Conservation (phyloP, 35 echinoderm and acorn worm species). For the Eucidaris tribuloides region DNA sequence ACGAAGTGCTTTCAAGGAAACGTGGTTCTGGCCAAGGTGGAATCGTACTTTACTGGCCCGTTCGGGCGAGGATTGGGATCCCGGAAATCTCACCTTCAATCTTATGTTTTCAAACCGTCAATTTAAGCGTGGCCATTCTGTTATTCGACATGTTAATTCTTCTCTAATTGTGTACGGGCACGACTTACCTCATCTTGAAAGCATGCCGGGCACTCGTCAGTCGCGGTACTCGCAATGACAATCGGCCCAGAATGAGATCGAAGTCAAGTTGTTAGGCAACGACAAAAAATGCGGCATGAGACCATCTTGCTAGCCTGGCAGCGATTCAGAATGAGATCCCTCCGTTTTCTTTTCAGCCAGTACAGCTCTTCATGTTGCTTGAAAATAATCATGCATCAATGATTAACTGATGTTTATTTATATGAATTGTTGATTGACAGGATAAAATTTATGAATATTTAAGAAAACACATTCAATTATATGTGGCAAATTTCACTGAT, state of each 20-base stretch:
- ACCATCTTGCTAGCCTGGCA: neutral
- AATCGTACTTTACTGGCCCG: conserved; percentile 64
- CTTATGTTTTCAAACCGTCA: conserved; percentile 67
- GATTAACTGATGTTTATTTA: too few species aligned
- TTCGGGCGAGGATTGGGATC: conserved; percentile 64
- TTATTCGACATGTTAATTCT: conserved; percentile 72
- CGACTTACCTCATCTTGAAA: conserved; percentile 29
- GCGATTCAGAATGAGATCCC: neutral
- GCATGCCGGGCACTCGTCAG: conserved; percentile 37
- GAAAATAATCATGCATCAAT: too few species aligned
- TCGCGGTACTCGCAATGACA: conserved; percentile 47
- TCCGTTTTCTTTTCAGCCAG: too few species aligned
- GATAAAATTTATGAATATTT: too few species aligned
- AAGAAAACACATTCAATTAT: too few species aligned
- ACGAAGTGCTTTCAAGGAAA: conserved; percentile 83
- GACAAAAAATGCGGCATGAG: neutral
- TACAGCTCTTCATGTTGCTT: too few species aligned
- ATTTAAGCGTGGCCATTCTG: conserved; percentile 84
- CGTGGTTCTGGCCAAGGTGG: conserved; percentile 83
- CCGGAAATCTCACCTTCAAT: conserved; percentile 58
- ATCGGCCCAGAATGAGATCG: conserved; percentile 43
- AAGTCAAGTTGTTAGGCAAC: conserved; percentile 62
- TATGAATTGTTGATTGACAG: too few species aligned
- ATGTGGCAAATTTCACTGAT: too few species aligned
- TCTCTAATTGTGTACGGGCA: conserved; percentile 58